Evolutionary conservation across 2,888 invertebrate genomes (phyloP).

Genomic region (Abscondita cerata): DNA sequence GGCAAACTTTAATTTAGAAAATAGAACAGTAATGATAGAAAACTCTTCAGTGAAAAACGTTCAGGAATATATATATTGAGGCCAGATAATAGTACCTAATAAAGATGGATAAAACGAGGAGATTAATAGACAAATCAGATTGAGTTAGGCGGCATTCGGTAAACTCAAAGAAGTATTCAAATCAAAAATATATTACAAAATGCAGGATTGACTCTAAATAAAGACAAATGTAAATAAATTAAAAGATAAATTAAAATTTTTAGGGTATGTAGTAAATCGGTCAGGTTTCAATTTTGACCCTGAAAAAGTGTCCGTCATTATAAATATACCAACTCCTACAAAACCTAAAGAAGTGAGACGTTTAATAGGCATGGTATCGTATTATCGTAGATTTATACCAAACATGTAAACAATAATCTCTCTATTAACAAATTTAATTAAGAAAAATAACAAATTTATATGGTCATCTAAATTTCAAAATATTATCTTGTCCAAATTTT

Average conservation of each 20-base stretch:
- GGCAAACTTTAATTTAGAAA: too few relatives aligned
- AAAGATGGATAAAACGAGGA: too few relatives aligned
- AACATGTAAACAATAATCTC: background rate
- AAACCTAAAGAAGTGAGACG: constrained; percentile 20
- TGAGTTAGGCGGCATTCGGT: too few relatives aligned
- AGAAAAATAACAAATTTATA: constrained; percentile 17
- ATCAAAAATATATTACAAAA: too few relatives aligned
- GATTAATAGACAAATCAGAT: constrained; percentile 22
- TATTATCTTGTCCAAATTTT: too few relatives aligned
- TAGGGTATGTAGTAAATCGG: too few relatives aligned
- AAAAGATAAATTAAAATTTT: constrained; percentile 13
- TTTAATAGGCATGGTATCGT: constrained; percentile 34
- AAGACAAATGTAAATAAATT: constrained; percentile 42
- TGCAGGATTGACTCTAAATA: constrained; percentile 38
- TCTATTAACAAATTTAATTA: constrained; percentile 25
- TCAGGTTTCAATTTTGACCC: constrained; percentile 41
- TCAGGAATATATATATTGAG: constrained; percentile 35
- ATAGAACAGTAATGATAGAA: too few relatives aligned
- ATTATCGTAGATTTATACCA: constrained; percentile 8
- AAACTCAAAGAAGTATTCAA: too few relatives aligned
- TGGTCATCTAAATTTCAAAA: constrained; percentile 20
- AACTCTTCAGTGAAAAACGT: constrained; percentile 41
- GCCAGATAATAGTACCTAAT: constrained; percentile 26
- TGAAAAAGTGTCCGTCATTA: constrained; percentile 23
- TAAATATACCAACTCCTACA: constrained; percentile 25